phyloP scores from a whole-genome alignment of 2,888 invertebrate species.

The Copidosoma aretas region DNA sequence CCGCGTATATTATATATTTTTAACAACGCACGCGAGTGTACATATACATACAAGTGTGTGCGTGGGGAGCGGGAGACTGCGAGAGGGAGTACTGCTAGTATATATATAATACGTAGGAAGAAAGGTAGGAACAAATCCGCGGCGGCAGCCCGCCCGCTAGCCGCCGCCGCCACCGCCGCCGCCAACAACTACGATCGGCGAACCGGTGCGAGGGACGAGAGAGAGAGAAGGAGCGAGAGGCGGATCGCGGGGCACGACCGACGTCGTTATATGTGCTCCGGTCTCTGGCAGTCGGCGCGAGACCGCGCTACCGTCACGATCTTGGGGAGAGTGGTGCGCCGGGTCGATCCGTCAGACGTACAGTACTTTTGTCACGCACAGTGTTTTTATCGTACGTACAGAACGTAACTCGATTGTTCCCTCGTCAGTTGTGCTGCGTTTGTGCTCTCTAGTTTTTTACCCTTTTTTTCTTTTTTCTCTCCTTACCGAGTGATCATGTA shows the following conservation, averaged over 20 bases:
- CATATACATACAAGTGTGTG: not conserved
- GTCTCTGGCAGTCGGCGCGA: conserved; percentile 60
- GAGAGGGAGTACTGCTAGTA: too few relatives aligned
- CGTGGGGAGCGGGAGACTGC: conserved; percentile 9
- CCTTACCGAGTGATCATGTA: too few relatives aligned
- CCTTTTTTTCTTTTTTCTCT: too few relatives aligned
- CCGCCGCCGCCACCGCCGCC: not conserved
- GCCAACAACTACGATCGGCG: not conserved
- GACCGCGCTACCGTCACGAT: conserved; percentile 60
- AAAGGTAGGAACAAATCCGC: conserved; percentile 27
- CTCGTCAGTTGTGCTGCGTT: too few relatives aligned
- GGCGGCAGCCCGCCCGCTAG: not conserved
- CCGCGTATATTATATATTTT: too few relatives aligned
- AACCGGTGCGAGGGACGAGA: not conserved
- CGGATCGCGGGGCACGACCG: conserved; percentile 20
- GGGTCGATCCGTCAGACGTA: too few relatives aligned
- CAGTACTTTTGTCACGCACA: too few relatives aligned
- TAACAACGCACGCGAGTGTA: too few relatives aligned
- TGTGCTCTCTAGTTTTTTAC: too few relatives aligned
- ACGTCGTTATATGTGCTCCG: conserved; percentile 3
- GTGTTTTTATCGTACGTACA: too few relatives aligned
- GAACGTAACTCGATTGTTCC: too few relatives aligned
- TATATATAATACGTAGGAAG: too few relatives aligned
- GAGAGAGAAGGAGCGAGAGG: conserved; percentile 31
- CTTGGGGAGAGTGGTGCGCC: conserved; percentile 43